Conservation (phyloP, 2,797 vertebrate species). For the Dryobates pubescens region DNA sequence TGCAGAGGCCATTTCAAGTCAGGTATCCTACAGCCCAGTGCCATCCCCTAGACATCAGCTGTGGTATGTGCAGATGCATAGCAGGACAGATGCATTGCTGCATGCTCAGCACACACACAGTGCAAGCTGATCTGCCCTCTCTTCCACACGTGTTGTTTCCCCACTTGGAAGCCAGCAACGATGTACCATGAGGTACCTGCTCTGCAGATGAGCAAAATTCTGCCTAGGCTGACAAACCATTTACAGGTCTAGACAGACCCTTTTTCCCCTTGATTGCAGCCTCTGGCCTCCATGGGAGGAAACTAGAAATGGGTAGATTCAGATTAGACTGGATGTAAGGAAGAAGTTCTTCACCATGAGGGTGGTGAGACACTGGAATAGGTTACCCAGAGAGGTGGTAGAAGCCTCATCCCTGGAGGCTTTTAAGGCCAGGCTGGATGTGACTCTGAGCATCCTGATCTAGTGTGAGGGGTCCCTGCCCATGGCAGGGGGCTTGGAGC, state of each 20-base stretch:
- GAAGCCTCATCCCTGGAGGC: too few species aligned
- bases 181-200: accelerated
- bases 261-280: not conserved
- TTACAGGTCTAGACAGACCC: not conserved
- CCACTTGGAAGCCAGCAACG: not conserved
- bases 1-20: not conserved
- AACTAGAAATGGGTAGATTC: too few species aligned
- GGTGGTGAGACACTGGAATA: too few species aligned
- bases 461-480: too few species aligned
- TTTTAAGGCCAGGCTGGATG: too few species aligned
- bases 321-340: too few species aligned
- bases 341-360: too few species aligned
- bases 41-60: not conserved
- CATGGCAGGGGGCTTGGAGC: too few species aligned
- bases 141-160: accelerated
- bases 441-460: too few species aligned
- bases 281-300: not conserved
- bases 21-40: not conserved
- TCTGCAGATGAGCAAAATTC: not conserved
- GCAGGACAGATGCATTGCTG: not conserved
- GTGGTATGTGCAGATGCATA: accelerated
- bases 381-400: too few species aligned
- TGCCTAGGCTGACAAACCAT: not conserved
- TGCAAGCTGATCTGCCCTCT: not conserved
- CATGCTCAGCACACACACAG: accelerated